A percentile compares a stretch with the other conserved stretches of the same genome.
Conservation (phyloP, 2,113 vertebrate species). For the Peromyscus maniculatus region DNA sequence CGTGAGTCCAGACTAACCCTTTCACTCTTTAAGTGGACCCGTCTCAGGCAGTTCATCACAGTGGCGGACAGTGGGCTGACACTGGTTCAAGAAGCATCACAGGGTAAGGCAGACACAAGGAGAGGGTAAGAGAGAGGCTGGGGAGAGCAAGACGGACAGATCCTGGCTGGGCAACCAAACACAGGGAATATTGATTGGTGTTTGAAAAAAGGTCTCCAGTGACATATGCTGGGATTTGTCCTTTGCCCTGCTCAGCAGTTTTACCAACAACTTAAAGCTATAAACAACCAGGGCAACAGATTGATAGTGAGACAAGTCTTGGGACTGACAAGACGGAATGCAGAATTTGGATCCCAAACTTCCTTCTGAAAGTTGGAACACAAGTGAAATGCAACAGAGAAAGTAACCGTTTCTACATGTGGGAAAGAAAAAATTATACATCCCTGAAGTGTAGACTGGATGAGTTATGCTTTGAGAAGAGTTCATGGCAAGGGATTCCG, state of each 20-base stretch:
- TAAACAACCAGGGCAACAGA: conserved; percentile 29
- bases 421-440: conserved; percentile 31
- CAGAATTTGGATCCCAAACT: conserved; percentile 24
- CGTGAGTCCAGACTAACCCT: background rate
- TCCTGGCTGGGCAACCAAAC: background rate
- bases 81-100: background rate
- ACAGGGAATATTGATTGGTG: background rate
- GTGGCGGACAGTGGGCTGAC: background rate
- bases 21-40: background rate
- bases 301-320: conserved; percentile 5
- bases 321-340: background rate
- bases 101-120: conserved; percentile 25
- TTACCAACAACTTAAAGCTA: conserved; percentile 59
- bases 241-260: conserved; percentile 54
- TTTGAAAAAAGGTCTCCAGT: conserved; percentile 58
- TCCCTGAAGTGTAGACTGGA: background rate
- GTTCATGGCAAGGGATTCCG: background rate
- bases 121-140: background rate
- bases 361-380: background rate
- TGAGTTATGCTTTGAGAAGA: conserved; percentile 9
- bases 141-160: background rate
- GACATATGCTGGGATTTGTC: conserved; percentile 47
- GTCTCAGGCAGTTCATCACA: background rate
- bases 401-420: background rate
- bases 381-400: conserved; percentile 41